These are phyloP conservation scores for Drosophila asahinai DNA, from an alignment of 1,140 invertebrate genomes.

Conservation along the genomic window DNA sequence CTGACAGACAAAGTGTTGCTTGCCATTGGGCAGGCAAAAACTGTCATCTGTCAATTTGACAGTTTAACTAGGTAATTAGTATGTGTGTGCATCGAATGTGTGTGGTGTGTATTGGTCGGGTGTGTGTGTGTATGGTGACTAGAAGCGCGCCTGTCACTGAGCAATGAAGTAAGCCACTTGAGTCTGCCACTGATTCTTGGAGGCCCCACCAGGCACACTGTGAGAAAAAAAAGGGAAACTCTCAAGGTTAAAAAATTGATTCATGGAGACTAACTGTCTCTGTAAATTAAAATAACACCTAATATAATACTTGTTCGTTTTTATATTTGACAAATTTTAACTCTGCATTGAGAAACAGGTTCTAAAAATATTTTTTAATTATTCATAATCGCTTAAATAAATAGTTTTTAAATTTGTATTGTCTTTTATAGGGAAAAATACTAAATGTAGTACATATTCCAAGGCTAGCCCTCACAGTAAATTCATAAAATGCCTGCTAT, in stretches of 20 bases:
- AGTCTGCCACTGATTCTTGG: conserved; percentile 60
- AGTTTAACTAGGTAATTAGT: conserved; percentile 84
- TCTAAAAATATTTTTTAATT: too few relatives aligned
- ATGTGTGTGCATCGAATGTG: conserved; percentile 48
- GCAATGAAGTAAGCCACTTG: conserved; percentile 74
- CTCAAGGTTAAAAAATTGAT: not conserved
- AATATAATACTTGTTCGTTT: too few relatives aligned
- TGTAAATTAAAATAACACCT: too few relatives aligned
- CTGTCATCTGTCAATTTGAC: conserved; percentile 85
- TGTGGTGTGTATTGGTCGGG: conserved; percentile 12
- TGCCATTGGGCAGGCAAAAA: conserved; percentile 72
- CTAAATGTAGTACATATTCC: too few relatives aligned
- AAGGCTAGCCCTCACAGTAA: too few relatives aligned
- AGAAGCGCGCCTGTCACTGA: conserved; percentile 71
- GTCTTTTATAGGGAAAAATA: too few relatives aligned
- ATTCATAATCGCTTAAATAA: too few relatives aligned
- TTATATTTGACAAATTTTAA: too few relatives aligned
- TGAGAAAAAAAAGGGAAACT: not conserved
- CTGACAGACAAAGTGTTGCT: conserved; percentile 77
- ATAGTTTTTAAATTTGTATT: too few relatives aligned
- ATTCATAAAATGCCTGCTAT: too few relatives aligned
- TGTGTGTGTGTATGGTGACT: conserved; percentile 50
- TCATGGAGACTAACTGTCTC: too few relatives aligned
- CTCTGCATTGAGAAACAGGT: too few relatives aligned
- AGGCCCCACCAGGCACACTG: conserved; percentile 26